A percentile compares a stretch with the other conserved stretches of the same genome.
Conservation (phyloP, 2,888 invertebrate genomes). For the Idaea dimidiata region DNA sequence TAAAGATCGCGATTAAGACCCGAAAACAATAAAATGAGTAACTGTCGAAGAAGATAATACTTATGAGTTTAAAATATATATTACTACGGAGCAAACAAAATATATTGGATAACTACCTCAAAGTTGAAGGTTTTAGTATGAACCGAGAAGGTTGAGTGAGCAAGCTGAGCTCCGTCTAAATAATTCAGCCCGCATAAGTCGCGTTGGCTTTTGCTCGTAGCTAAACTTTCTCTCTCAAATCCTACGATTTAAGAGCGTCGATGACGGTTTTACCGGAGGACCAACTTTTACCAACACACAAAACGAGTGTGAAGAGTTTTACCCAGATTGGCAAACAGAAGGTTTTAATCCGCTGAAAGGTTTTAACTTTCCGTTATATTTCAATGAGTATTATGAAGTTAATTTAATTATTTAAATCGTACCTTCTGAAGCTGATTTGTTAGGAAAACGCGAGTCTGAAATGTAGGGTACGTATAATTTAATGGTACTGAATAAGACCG, state of each 20-base stretch:
- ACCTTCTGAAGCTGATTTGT: not conserved
- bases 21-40: no score
- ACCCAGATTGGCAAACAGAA: conserved; percentile 32
- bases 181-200: conserved; percentile 31
- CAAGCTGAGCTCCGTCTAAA: conserved; percentile 18
- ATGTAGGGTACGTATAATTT: not conserved
- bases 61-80: not conserved
- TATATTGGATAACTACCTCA: not conserved
- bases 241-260: conserved; percentile 41
- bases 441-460: not conserved
- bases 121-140: conserved; percentile 17
- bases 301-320: conserved; percentile 35
- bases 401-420: not conserved
- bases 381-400: not conserved
- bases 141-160: conserved; percentile 13
- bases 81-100: not conserved
- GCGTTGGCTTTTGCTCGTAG: conserved; percentile 34
- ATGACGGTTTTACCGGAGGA: conserved; percentile 36
- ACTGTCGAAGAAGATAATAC: conserved; percentile 10
- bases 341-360: conserved; percentile 21
- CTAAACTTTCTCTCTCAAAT: conserved; percentile 38
- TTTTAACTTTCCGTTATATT: conserved; percentile 17
- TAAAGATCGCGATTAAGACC: not conserved
- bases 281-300: conserved; percentile 40
- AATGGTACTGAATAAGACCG: not conserved